phyloP scores from a whole-genome alignment of 2,113 vertebrate species.

The Guaruba guarouba region DNA sequence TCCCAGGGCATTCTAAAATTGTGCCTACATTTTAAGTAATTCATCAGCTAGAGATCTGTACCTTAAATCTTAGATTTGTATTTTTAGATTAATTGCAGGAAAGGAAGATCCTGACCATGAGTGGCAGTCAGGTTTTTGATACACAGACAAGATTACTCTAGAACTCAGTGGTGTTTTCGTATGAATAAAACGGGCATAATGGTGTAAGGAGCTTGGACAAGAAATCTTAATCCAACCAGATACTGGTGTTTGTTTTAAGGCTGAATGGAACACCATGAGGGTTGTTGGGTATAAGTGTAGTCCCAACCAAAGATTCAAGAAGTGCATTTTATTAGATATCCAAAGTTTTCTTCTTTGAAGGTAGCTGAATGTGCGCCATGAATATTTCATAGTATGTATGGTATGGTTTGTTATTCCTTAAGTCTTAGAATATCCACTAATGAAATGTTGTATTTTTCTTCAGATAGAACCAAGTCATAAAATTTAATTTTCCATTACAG shows the following conservation, averaged over 20 bases:
- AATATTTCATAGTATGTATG: background rate
- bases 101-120: background rate
- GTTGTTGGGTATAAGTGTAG: background rate
- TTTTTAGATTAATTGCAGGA: background rate
- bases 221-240: background rate
- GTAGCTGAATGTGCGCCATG: background rate
- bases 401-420: background rate
- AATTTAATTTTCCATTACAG: constrained; percentile 6
- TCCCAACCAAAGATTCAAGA: background rate
- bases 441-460: background rate
- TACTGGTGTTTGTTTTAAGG: background rate
- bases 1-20: background rate
- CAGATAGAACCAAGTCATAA: background rate
- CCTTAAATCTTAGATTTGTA: background rate
- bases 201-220: background rate
- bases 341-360: background rate
- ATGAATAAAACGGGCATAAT: background rate
- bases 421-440: background rate
- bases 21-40: background rate
- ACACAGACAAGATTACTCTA: background rate
- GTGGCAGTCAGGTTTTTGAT: background rate
- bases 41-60: background rate
- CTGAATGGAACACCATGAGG: background rate
- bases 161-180: background rate
- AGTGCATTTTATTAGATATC: background rate